Conservation (phyloP, 37 sponge, comb jelly and placozoan genomes). For the Amphimedon queenslandica region DNA sequence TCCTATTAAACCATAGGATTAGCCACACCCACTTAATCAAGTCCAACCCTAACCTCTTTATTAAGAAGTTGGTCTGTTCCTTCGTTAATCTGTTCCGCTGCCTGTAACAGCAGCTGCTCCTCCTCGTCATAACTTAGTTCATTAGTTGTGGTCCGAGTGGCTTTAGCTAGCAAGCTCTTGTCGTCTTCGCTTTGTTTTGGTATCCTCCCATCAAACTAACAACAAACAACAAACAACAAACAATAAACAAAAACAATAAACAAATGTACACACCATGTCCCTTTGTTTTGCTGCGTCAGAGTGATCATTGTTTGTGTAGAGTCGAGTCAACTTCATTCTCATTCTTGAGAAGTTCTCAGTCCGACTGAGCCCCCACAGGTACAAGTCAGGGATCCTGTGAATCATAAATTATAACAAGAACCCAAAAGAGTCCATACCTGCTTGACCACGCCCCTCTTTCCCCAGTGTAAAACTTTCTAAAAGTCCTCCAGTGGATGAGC, state of each 20-base stretch:
- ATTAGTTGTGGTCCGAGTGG: not conserved
- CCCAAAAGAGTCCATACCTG: slow-evolving; percentile 20
- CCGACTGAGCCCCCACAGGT: slow-evolving; percentile 73
- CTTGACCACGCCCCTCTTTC: slow-evolving; percentile 82
- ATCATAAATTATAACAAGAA: not conserved
- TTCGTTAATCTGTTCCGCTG: not conserved
- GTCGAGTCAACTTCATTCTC: slow-evolving; percentile 61
- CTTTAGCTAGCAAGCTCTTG: not conserved
- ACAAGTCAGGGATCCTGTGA: slow-evolving; percentile 34
- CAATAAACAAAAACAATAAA: not conserved
- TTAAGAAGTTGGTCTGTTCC: slow-evolving; percentile 21
- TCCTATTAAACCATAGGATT: not conserved
- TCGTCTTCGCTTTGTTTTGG: not conserved
- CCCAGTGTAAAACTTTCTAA: slow-evolving; percentile 57
- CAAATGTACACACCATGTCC: slow-evolving; percentile 17
- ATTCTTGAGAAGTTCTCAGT: slow-evolving; percentile 90
- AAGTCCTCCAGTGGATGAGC: slow-evolving; percentile 42
- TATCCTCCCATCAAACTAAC: not conserved
- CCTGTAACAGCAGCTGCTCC: slow-evolving; percentile 38
- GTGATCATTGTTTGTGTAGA: slow-evolving; percentile 65
- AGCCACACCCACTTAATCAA: not conserved
- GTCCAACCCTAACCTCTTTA: not conserved
- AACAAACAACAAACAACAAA: not conserved
- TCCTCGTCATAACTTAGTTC: slow-evolving; percentile 46
- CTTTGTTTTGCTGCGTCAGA: slow-evolving; percentile 82